Conservation (phyloP, 2,888 invertebrate species). For the Polydrusus tereticollis region DNA sequence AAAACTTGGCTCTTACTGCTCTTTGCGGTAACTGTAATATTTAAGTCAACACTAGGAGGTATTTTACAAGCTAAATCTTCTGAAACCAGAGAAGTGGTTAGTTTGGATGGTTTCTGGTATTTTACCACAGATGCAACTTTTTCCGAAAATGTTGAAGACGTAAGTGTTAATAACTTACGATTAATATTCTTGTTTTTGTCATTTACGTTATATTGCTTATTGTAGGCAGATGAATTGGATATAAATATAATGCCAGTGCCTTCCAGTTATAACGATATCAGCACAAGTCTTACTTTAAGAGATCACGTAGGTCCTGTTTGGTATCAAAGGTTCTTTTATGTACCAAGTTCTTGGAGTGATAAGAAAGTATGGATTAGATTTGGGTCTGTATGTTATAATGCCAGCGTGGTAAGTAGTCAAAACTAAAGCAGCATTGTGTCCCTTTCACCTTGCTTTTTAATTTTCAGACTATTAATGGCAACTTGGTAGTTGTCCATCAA, state of each 20-base stretch:
- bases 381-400: conserved; percentile 91
- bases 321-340: conserved; percentile 91
- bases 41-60: conserved; percentile 34
- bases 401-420: conserved; percentile 80
- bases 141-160: conserved; percentile 36
- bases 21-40: neutral
- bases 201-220: neutral
- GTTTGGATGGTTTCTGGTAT: conserved; percentile 90
- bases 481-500: conserved; percentile 82
- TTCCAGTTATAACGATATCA: too few species aligned
- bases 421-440: neutral
- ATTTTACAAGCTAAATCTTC: conserved; percentile 53
- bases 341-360: conserved; percentile 80
- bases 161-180: conserved; percentile 8
- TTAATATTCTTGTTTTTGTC: neutral
- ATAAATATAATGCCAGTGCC: conserved; percentile 92
- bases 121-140: conserved; percentile 36
- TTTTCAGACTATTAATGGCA: conserved; percentile 88
- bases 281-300: conserved; percentile 79
- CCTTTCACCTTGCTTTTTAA: neutral
- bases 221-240: conserved; percentile 17
- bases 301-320: conserved; percentile 94
- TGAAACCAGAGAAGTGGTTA: conserved; percentile 80
- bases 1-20: neutral
- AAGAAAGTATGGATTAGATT: too few species aligned